A percentile compares a stretch with the other conserved stretches of the same genome.
Evolutionary conservation across 2,888 invertebrate genomes (phyloP).

Genomic region (Erebia aethiops): DNA sequence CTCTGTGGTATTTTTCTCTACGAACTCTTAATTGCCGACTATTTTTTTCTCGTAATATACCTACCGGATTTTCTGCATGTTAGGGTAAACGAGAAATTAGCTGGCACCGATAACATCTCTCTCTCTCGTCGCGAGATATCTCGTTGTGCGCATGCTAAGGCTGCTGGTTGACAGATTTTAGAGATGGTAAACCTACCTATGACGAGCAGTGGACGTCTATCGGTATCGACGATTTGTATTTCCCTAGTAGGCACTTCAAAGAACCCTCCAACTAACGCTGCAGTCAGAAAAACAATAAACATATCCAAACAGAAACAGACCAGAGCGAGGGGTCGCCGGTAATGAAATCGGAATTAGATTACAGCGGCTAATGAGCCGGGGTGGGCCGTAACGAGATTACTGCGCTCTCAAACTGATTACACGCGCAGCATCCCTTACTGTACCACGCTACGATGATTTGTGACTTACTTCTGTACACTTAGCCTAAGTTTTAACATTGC

Average conservation of each 20-base stretch:
- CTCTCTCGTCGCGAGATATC: no score
- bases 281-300: constrained; percentile 28
- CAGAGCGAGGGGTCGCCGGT: constrained; percentile 40
- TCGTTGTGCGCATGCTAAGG: no score
- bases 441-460: constrained; percentile 51
- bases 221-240: no score
- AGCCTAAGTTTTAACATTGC: no score
- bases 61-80: no score
- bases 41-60: no score
- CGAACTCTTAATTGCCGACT: no score
- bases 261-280: background rate
- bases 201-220: background rate
- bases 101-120: no score
- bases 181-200: no score
- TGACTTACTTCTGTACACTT: constrained; percentile 50
- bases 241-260: background rate
- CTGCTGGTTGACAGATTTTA: no score
- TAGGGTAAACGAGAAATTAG: no score
- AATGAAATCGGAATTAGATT: constrained; percentile 51
- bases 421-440: constrained; percentile 22
- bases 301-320: constrained; percentile 36
- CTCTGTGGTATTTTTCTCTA: no score
- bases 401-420: constrained; percentile 48
- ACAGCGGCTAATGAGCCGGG: constrained; percentile 48
- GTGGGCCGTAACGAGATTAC: constrained; percentile 47